Base-by-base conservation (phyloP, 2,797 vertebrate species). In the Antennarius maculatus region DNA sequence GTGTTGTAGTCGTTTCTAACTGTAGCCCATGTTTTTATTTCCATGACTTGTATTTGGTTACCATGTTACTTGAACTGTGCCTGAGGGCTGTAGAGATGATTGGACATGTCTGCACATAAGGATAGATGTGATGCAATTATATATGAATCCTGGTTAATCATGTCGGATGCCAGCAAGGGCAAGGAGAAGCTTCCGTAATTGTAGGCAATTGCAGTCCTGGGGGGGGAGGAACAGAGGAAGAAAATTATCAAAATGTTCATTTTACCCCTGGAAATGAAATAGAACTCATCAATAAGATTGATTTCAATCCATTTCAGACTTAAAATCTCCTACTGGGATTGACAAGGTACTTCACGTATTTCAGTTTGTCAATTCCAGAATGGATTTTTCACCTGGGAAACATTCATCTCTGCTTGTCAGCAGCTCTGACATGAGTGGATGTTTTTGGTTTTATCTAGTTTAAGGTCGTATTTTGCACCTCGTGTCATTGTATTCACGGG, bases 51-150 rank as follows among this genome's bases (percentile, higher is more conserved):
- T 64, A 57, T 59, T 28, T 66, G 64, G 54, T 58, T 60, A 53
- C 53, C 42, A 55, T 17, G 41, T 48, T 82, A 34, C 51, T 56
- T 67, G 31, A 82, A 60, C 53, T 64, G 13, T 16, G 81, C 87
- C 83, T 18, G 51, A 77, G 76, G 23, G 84, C 76, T 61, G 34
- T 5, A 71, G 74, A 81, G 79, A 75, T 73, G 86, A 91, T 76
- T 61, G 71, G 76, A 87, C 87, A 88, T 87, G 88, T 84, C 79
- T 82, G 69, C 46, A 48, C 76, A 47, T 64, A 75, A 58, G 71
- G 50, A 76, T 45, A 65, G 66, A 85, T 76, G 69, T 76, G 71
- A 81, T 82, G 66, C 70, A 81, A 83, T 87, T 85, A 87, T 79
- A 74, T 59, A 68, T 75, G 71, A 82, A 66, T 64, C 61, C 34